These are phyloP conservation scores for Misgurnus mizolepis DNA, from an alignment of 2,113 vertebrate species.

Conservation along the genomic window DNA sequence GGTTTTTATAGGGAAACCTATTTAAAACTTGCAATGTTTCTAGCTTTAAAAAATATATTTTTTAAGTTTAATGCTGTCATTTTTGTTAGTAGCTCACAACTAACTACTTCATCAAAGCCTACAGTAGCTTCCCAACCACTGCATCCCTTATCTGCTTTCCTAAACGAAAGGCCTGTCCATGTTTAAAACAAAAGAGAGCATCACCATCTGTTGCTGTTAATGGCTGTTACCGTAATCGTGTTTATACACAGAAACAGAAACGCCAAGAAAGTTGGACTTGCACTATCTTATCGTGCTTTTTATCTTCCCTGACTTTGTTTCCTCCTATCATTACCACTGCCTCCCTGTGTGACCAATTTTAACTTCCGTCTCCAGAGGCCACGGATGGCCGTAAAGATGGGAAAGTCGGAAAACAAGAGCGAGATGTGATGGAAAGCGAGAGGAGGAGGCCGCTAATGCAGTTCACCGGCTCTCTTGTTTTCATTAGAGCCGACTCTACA, in stretches of 20 bases:
- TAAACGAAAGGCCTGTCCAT: constrained; percentile 54
- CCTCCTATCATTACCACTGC: constrained; percentile 40
- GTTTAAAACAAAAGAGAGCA: constrained; percentile 63
- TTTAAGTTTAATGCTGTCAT: no score
- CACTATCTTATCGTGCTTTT: constrained; percentile 39
- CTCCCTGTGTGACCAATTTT: constrained; percentile 45
- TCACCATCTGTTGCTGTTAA: constrained; percentile 55
- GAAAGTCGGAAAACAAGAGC: constrained; percentile 10
- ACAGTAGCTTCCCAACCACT: not conserved
- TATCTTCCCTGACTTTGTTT: constrained; percentile 52
- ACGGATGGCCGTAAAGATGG: constrained; percentile 36
- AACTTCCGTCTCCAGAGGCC: constrained; percentile 38
- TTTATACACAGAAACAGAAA: not conserved
- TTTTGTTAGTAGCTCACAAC: no score
- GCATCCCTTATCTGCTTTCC: constrained; percentile 37
- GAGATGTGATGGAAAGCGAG: constrained; percentile 45
- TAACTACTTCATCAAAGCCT: no score
- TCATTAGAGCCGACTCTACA: constrained; percentile 65
- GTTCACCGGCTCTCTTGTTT: constrained; percentile 61
- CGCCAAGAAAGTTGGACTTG: not conserved
- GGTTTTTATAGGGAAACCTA: no score
- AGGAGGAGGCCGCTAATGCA: constrained; percentile 45
- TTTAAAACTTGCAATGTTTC: no score
- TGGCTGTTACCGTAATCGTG: constrained; percentile 31
- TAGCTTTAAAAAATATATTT: no score